Base-by-base conservation (phyloP, 2,797 vertebrate genomes). In the Thamnophis elegans region DNA sequence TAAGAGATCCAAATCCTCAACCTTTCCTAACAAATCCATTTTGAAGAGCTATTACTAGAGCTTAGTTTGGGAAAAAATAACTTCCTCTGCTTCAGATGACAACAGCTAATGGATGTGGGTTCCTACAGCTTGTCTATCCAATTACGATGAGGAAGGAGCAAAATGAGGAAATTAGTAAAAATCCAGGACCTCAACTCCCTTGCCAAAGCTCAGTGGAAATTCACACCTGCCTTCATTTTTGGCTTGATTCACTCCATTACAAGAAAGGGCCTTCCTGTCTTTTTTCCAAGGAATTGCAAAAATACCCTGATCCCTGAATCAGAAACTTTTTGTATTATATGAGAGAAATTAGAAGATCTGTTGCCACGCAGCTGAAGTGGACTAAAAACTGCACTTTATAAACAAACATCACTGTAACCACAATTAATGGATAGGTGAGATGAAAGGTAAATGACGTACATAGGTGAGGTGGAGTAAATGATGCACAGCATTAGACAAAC, bases 1-100 rank as follows among this genome's bases (percentile, higher is more conserved):
- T 92, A 96, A 95, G 94, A 87, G 89, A 95, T 54, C n/a, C 85
- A 28, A 88, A 90, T 65, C 78, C 91, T 87, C 93, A 92, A 96
- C 92, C 93, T 22, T 28, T 87, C 93, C 78, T 0, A 11, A 95
- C 82, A 54, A 88, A 88, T 88, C 92, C 90, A 56, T 91, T 90
- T 68, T 88, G 86, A 91, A 2, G 1, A 95, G 65, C 73, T 59
- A 78, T 87, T 4, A 94, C 56, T 73, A 91, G 93, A 1, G 18
- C 65, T 56, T 1, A 54, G 53, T 65, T 78, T 88, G 47, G 89
- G 4, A 12, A n/a, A 0, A 54, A 56, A 87, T 60, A 18, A 16
- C 87, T 88, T 90, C 0, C 58, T 91, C 87, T 0, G 0, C 65
- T 54, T 54, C 7, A 0, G 0, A 36, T 3, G 10, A 54, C 0